These are phyloP conservation scores for Haplochromis vanheusdeni DNA, from an alignment of 2,113 vertebrate species.

Conservation along the genomic window DNA sequence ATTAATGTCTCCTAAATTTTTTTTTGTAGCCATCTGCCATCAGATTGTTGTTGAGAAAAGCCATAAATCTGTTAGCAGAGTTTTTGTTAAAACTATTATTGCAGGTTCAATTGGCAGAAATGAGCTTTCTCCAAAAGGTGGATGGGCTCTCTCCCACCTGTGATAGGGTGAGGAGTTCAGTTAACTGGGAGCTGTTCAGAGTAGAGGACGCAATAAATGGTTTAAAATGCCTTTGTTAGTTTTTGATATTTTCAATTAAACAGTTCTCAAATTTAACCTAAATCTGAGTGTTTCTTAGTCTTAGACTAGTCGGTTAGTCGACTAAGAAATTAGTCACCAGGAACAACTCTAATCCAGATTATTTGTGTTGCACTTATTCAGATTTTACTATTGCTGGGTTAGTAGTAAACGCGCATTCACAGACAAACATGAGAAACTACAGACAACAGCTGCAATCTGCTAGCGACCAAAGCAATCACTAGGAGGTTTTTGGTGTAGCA, in stretches of 20 bases:
- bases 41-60: neutral
- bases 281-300: neutral
- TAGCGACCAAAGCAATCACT: neutral
- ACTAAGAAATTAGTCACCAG: neutral
- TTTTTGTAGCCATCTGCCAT: neutral
- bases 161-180: neutral
- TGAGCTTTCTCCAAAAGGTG: neutral
- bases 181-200: neutral
- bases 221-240: neutral
- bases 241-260: neutral
- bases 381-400: neutral
- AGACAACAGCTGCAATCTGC: neutral
- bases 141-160: neutral
- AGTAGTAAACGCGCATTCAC: neutral
- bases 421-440: neutral
- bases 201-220: neutral
- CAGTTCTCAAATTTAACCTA: neutral
- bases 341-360: neutral
- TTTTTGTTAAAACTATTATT: neutral
- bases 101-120: neutral
- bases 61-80: neutral
- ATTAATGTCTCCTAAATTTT: rapidly evolving
- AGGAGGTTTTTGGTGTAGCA: neutral
- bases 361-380: neutral
- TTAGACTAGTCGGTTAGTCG: neutral